Evolutionary conservation across 1,140 invertebrate species (phyloP).

Genomic region (Drosophila repletoides): DNA sequence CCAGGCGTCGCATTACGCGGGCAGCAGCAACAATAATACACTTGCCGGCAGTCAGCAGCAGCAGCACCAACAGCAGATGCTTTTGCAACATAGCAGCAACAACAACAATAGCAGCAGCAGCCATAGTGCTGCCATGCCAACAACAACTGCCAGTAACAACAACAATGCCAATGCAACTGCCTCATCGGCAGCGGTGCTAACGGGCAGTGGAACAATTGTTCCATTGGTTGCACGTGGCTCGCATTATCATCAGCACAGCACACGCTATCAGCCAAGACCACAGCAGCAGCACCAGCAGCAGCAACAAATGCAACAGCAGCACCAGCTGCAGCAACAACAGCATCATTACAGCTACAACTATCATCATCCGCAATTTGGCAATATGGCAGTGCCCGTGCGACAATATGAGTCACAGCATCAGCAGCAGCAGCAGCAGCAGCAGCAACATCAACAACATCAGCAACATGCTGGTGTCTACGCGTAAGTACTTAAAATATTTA

Average conservation of each 20-base stretch:
- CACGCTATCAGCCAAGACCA: slow-evolving; percentile 42
- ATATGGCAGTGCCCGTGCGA: slow-evolving; percentile 66
- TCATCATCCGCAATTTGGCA: slow-evolving; percentile 73
- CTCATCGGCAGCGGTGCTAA: slow-evolving; percentile 65
- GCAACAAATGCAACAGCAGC: slow-evolving; percentile 24
- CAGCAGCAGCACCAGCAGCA: slow-evolving; percentile 28
- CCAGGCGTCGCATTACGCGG: slow-evolving; percentile 47
- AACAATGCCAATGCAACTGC: slow-evolving; percentile 53
- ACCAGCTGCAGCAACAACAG: slow-evolving; percentile 33
- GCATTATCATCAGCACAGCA: slow-evolving; percentile 52
- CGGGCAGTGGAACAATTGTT: slow-evolving; percentile 63
- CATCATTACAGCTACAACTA: slow-evolving; percentile 68
- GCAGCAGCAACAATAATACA: slow-evolving; percentile 59
- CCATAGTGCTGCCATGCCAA: slow-evolving; percentile 31
- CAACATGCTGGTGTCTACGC: slow-evolving; percentile 50
- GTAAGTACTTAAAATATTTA: slow-evolving; percentile 10
- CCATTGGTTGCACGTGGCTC: slow-evolving; percentile 60
- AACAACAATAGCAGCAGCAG: slow-evolving; percentile 48
- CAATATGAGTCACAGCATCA: slow-evolving; percentile 50
- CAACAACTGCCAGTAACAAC: slow-evolving; percentile 50
- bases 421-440: slow-evolving; percentile 46
- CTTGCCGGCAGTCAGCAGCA: slow-evolving; percentile 49
- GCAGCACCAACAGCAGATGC: slow-evolving; percentile 55
- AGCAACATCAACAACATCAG: slow-evolving; percentile 40
- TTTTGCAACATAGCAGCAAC: slow-evolving; percentile 49